A percentile compares a stretch with the other conserved stretches of the same genome.
These are phyloP conservation scores for Probosciger aterrimus DNA, from an alignment of 2,113 vertebrate genomes.

Conservation along the genomic window DNA sequence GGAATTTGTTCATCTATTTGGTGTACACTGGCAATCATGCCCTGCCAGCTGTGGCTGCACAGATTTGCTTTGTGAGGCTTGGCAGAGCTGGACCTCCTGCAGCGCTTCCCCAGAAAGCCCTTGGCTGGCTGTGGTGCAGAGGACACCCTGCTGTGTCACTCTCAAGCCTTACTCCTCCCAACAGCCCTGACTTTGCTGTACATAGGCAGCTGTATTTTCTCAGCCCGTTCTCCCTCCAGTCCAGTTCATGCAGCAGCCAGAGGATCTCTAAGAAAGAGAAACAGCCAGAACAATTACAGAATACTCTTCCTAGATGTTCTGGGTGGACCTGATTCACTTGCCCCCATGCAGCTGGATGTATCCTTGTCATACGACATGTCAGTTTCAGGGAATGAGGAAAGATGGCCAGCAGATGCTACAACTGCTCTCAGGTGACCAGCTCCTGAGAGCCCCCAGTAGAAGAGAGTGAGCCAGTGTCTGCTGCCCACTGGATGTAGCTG, in stretches of 20 bases:
- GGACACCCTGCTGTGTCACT: background rate
- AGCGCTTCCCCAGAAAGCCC: background rate
- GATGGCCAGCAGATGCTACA: background rate
- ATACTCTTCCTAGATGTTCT: background rate
- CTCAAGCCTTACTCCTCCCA: rapidly evolving
- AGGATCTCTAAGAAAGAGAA: background rate
- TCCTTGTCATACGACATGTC: background rate
- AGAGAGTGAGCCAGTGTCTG: background rate
- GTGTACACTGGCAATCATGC: background rate
- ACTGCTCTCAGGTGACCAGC: background rate
- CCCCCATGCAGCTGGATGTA: rapidly evolving
- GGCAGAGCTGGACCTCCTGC: background rate
- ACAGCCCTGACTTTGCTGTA: background rate
- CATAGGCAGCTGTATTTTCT: rapidly evolving
- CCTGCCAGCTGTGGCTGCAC: background rate
- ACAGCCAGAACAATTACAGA: rapidly evolving
- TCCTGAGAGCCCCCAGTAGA: background rate
- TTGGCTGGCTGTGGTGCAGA: rapidly evolving
- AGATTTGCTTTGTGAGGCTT: background rate
- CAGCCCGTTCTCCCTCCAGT: background rate
- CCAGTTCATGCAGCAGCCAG: background rate
- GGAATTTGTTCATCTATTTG: background rate
- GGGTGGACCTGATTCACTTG: background rate
- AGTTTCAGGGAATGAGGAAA: background rate
- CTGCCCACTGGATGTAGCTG: background rate